A percentile compares a stretch with the other conserved stretches of the same genome.
Evolutionary conservation across 1,140 invertebrate species (phyloP).

Genomic region (Eufriesea mexicana): DNA sequence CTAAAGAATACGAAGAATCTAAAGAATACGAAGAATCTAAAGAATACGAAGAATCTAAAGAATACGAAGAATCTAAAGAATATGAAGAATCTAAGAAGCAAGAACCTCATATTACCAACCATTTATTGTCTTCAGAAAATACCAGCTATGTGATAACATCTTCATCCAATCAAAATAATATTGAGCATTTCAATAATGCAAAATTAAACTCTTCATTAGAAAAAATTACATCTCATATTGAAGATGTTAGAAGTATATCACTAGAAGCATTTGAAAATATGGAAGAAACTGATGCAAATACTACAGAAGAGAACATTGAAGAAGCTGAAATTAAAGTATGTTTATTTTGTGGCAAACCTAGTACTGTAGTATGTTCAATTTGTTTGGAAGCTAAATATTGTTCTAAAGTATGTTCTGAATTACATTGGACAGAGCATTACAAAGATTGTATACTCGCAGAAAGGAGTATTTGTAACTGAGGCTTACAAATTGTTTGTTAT

Average conservation of each 20-base stretch:
- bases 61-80: not conserved
- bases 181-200: not conserved
- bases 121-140: not conserved
- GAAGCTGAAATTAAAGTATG: constrained; percentile 41
- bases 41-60: not conserved
- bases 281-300: not conserved
- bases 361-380: constrained; percentile 37
- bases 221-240: constrained; percentile 8
- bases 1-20: not conserved
- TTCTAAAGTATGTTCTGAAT: constrained; percentile 41
- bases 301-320: constrained; percentile 15
- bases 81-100: not conserved
- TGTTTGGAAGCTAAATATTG: constrained; percentile 60
- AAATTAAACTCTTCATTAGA: not conserved
- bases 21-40: not conserved
- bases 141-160: not conserved
- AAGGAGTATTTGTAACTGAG: not conserved
- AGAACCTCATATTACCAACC: not conserved
- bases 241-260: constrained; percentile 56
- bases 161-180: not conserved
- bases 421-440: constrained; percentile 55
- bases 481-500: not conserved
- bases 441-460: constrained; percentile 41
- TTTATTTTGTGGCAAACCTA: constrained; percentile 45
- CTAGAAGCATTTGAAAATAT: constrained; percentile 48